phyloP scores from a whole-genome alignment of 2,113 vertebrate genomes.

The Gulo gulo region DNA sequence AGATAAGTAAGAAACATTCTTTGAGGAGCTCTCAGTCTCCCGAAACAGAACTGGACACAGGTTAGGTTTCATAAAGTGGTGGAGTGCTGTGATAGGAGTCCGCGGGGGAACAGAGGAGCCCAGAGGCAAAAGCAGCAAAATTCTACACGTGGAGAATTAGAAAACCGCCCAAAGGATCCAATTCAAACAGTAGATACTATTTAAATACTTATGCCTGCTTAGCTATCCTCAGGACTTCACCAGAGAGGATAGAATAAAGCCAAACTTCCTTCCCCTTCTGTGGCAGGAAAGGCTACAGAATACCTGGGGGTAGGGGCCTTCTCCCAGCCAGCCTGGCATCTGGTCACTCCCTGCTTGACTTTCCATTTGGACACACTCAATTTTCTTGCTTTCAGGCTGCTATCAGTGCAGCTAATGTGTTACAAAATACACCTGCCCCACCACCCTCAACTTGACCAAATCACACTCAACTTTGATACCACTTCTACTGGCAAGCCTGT shows the following conservation, averaged over 20 bases:
- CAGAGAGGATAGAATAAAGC: accelerated
- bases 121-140: background rate
- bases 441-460: background rate
- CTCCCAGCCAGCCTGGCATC: background rate
- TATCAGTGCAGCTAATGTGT: background rate
- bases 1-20: background rate
- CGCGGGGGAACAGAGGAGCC: background rate
- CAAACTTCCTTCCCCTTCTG: background rate
- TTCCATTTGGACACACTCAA: background rate
- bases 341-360: background rate
- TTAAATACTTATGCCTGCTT: background rate
- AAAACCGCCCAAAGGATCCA: background rate
- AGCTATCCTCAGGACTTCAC: background rate
- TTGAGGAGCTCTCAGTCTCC: background rate
- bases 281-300: background rate
- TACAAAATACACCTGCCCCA: background rate
- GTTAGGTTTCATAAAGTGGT: background rate
- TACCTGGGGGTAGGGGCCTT: background rate
- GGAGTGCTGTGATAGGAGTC: background rate
- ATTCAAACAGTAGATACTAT: background rate
- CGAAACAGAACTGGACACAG: background rate
- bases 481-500: background rate
- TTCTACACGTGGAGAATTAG: background rate
- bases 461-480: background rate
- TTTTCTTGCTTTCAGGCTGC: background rate